Conservation (phyloP, 2,888 invertebrate species). For the Pseudococcus jackbeardsleyi region DNA sequence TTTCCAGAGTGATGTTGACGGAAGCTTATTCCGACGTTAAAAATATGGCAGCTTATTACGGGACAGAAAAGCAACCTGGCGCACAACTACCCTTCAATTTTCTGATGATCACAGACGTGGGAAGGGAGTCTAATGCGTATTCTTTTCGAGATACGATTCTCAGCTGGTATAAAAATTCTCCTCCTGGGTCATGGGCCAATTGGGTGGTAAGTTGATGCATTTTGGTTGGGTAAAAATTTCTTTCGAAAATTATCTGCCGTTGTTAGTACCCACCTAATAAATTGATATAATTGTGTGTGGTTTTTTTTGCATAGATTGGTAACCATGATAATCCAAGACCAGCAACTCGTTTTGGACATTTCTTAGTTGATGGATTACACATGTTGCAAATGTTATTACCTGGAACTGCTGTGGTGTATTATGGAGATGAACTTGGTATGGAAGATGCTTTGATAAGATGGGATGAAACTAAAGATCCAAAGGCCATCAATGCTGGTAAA, state of each 20-base stretch:
- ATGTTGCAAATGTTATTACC: slow-evolving; percentile 86
- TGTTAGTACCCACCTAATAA: too few relatives aligned
- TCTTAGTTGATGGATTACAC: slow-evolving; percentile 84
- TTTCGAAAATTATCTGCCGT: too few relatives aligned
- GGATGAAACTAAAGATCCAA: slow-evolving; percentile 74
- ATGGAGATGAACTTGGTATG: slow-evolving; percentile 88
- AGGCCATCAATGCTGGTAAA: slow-evolving; percentile 74
- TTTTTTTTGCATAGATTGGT: slow-evolving; percentile 77
- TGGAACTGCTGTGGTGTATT: slow-evolving; percentile 88
- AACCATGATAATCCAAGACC: slow-evolving; percentile 83
- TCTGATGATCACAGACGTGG: slow-evolving; percentile 74
- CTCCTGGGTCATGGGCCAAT: slow-evolving; percentile 75
- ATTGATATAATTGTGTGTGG: too few relatives aligned
- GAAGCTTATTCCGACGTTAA: slow-evolving; percentile 75
- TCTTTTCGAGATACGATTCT: slow-evolving; percentile 73
- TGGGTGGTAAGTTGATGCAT: slow-evolving; percentile 75
- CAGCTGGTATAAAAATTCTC: slow-evolving; percentile 76
- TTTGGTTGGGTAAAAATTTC: neutral
- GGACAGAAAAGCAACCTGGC: slow-evolving; percentile 72
- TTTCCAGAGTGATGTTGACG: slow-evolving; percentile 74
- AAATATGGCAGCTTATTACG: slow-evolving; percentile 76
- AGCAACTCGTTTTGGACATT: slow-evolving; percentile 78
- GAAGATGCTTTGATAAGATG: slow-evolving; percentile 73
- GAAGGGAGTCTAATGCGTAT: slow-evolving; percentile 71
- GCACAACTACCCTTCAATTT: slow-evolving; percentile 80